Evolutionary conservation across 2,113 vertebrate species (phyloP).

Genomic region (Nothoprocta perdicaria): DNA sequence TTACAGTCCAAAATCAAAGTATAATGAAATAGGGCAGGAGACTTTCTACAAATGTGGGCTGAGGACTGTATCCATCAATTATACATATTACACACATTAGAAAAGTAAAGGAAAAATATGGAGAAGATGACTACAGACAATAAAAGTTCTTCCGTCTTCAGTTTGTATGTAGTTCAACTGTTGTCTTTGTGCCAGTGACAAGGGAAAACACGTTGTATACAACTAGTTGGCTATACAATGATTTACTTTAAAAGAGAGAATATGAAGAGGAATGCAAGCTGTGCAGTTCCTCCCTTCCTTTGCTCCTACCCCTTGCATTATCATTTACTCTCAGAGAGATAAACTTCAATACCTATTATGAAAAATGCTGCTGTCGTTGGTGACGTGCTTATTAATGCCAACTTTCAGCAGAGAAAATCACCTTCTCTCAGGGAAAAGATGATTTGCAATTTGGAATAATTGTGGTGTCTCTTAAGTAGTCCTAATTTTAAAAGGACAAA

Average conservation of each 20-base stretch:
- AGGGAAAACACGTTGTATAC: background rate
- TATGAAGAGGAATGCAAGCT: background rate
- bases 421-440: slow-evolving; percentile 19
- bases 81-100: background rate
- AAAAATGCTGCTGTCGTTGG: slow-evolving; percentile 17
- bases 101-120: background rate
- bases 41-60: background rate
- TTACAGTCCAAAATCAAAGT: accelerated
- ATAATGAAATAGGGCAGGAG: background rate
- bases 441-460: slow-evolving; percentile 31
- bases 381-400: slow-evolving; percentile 21
- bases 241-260: background rate
- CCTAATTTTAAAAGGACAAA: slow-evolving; percentile 53
- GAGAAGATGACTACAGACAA: background rate
- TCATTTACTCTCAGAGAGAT: background rate
- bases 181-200: background rate
- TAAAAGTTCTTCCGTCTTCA: background rate
- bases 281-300: background rate
- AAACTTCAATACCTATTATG: background rate
- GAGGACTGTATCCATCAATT: background rate
- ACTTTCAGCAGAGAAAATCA: slow-evolving; percentile 37
- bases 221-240: background rate
- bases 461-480: background rate
- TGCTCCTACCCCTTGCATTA: background rate
- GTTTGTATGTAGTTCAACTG: background rate